phyloP scores from a whole-genome alignment of 2,113 vertebrate genomes.

The Ibidorhyncha struthersii region DNA sequence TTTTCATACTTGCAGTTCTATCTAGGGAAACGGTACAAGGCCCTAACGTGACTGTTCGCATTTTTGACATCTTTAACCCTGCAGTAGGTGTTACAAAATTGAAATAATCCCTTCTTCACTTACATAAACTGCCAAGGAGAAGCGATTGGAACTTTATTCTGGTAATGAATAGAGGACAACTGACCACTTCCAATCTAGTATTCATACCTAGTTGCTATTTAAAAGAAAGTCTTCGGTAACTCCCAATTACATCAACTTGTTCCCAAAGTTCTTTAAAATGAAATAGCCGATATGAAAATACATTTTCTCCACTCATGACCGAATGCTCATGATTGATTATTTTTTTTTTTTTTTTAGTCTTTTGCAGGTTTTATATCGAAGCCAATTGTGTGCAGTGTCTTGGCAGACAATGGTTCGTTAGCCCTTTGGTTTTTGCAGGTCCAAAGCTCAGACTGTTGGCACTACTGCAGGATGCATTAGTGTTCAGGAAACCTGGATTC shows the following conservation, averaged over 20 bases:
- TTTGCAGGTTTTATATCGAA: not conserved
- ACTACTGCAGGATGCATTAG: not conserved
- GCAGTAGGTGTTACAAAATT: not conserved
- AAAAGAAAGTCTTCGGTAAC: not conserved
- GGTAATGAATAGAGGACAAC: not conserved
- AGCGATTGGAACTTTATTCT: not conserved
- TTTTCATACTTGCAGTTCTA: slow-evolving; percentile 13
- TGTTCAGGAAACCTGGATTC: slow-evolving; percentile 10
- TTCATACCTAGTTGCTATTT: not conserved
- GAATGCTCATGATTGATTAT: not conserved
- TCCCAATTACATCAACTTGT: not conserved
- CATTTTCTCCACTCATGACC: not conserved
- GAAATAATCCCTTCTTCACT: not conserved
- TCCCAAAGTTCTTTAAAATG: slow-evolving; percentile 8
- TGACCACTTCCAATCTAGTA: not conserved
- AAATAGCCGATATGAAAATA: not conserved
- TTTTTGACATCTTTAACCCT: not conserved
- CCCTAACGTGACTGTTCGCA: slow-evolving; percentile 8
- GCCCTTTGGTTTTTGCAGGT: slow-evolving; percentile 5
- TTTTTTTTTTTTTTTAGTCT: slow-evolving; percentile 1
- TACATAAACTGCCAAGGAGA: slow-evolving; percentile 20
- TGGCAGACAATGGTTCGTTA: not conserved
- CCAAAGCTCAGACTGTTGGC: not conserved
- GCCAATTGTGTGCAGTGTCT: slow-evolving; percentile 11
- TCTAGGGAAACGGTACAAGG: slow-evolving; percentile 38